Percentiles rank a stretch among this genome's conserved stretches.
These are phyloP conservation scores for Propithecus deckenii DNA, from an alignment of 2,797 vertebrate species.

Conservation along the genomic window DNA sequence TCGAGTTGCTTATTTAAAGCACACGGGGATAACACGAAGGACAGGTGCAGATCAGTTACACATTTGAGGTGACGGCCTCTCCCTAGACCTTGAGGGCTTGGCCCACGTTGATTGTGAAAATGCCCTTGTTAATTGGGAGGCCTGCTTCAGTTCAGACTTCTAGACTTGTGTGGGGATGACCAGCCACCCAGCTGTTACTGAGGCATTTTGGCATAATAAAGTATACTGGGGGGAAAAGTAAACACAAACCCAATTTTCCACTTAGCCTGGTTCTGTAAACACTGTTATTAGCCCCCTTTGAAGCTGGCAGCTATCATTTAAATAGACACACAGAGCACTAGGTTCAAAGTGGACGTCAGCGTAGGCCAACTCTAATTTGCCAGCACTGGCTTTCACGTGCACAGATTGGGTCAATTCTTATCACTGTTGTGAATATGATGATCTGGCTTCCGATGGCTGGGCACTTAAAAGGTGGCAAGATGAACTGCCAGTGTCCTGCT, in stretches of 20 bases:
- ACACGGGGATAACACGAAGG: background rate
- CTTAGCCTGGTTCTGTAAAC: slow-evolving; percentile 35
- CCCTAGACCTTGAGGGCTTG: background rate
- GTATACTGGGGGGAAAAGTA: background rate
- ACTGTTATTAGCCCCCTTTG: slow-evolving; percentile 41
- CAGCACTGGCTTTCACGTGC: background rate
- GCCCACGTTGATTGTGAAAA: background rate
- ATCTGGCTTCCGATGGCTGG: background rate
- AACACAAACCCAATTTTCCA: slow-evolving; percentile 48
- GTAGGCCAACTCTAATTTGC: background rate
- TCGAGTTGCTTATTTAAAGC: background rate
- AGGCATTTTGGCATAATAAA: slow-evolving; percentile 11
- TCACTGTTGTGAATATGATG: background rate
- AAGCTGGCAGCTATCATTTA: slow-evolving; percentile 18
- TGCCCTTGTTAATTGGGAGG: background rate
- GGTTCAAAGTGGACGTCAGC: background rate
- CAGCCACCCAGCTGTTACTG: slow-evolving; percentile 27
- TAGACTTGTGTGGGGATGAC: background rate
- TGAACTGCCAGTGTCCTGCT: background rate
- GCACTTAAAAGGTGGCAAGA: background rate
- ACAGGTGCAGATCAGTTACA: background rate
- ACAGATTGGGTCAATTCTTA: background rate
- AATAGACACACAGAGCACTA: background rate
- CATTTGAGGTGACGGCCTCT: background rate
- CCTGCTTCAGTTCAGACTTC: background rate